Conservation (phyloP, 2,888 invertebrate genomes). For the Chromoteleia sp. region DNA sequence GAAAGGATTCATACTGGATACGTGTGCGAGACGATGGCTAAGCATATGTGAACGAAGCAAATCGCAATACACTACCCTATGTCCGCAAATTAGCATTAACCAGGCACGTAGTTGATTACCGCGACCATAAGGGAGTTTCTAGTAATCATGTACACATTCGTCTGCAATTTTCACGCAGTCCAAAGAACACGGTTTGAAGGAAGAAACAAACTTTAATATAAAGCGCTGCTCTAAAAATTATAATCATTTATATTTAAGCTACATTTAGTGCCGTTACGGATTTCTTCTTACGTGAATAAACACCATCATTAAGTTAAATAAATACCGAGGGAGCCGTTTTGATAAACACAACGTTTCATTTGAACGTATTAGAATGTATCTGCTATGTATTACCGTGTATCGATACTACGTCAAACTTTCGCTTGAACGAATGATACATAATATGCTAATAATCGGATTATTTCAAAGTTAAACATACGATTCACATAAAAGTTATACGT, state of each 20-base stretch:
- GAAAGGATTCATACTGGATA: conserved; percentile 26
- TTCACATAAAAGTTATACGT: too few relatives aligned
- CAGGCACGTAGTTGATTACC: conserved; percentile 69
- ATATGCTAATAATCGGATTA: too few relatives aligned
- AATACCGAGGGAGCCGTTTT: conserved; percentile 10
- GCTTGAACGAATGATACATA: too few relatives aligned
- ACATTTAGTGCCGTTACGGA: not conserved
- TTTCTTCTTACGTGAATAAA: conserved; percentile 21
- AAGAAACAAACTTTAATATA: conserved; percentile 24
- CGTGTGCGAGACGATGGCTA: conserved; percentile 41
- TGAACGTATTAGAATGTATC: too few relatives aligned
- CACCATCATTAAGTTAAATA: conserved; percentile 28
- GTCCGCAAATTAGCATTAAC: conserved; percentile 72
- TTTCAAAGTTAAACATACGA: too few relatives aligned
- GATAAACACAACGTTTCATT: too few relatives aligned
- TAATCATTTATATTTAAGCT: conserved; percentile 3
- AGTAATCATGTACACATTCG: conserved; percentile 26
- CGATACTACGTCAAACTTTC: too few relatives aligned
- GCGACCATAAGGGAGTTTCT: conserved; percentile 31
- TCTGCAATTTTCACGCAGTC: conserved; percentile 33
- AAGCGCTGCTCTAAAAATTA: conserved; percentile 14
- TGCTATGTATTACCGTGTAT: too few relatives aligned
- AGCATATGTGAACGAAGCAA: conserved; percentile 35
- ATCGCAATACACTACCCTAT: conserved; percentile 61
- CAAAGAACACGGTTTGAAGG: conserved; percentile 12